Evolutionary conservation across 2,888 invertebrate species (phyloP).

Genomic region (Priapulus caudatus): DNA sequence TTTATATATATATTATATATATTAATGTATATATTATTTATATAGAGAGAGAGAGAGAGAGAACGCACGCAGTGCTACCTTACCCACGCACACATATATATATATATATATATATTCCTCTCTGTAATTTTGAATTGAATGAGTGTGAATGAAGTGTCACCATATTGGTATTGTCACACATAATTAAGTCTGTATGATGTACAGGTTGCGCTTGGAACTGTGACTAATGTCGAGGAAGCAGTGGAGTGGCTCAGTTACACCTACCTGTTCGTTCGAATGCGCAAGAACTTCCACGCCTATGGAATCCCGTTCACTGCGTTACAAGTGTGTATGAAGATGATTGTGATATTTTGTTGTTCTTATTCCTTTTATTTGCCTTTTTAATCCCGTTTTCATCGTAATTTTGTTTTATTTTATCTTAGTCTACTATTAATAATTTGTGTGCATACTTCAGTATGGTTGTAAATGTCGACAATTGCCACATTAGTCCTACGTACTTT

Average conservation of each 20-base stretch:
- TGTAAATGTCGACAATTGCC: too few relatives aligned
- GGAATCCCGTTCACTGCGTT: constrained; percentile 49
- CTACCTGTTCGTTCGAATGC: constrained; percentile 85
- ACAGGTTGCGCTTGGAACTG: constrained; percentile 82
- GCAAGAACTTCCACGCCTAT: constrained; percentile 71
- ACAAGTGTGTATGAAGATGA: constrained; percentile 35
- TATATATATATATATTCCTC: constrained; percentile 3
- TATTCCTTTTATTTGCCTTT: constrained; percentile 9
- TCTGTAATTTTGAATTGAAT: constrained; percentile 2
- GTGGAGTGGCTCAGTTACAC: constrained; percentile 97
- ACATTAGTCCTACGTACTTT: too few relatives aligned
- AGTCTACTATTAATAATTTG: too few relatives aligned
- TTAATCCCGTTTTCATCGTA: too few relatives aligned
- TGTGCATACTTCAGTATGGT: too few relatives aligned
- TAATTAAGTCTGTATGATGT: too few relatives aligned
- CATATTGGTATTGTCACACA: background rate
- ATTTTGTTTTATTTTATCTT: too few relatives aligned
- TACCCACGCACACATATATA: constrained; percentile 4
- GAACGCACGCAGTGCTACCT: background rate
- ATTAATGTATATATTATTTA: constrained; percentile 10
- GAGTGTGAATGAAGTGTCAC: background rate
- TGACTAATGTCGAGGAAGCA: constrained; percentile 86
- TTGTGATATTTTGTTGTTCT: constrained; percentile 16
- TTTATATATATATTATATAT: constrained; percentile 7
- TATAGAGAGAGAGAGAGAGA: too few relatives aligned